Base-by-base conservation (phyloP, 2,888 invertebrate genomes). In the Alloscopus bannaensis region DNA sequence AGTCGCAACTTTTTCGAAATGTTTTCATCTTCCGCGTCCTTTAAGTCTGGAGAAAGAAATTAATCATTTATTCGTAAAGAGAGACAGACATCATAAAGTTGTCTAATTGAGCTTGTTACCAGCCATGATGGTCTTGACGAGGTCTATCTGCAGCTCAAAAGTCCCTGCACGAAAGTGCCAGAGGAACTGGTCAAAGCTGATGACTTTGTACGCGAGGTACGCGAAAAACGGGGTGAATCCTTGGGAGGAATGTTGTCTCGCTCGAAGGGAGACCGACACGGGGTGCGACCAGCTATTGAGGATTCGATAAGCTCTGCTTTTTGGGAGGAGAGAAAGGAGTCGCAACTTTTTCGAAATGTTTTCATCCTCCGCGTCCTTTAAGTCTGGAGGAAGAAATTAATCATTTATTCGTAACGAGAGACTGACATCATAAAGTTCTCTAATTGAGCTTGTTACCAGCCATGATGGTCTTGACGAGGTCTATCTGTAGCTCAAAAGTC, bases 141-240 rank as follows among this genome's bases (percentile, higher is more conserved):
- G 94, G 87, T 95, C 95, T 28, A 95, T 93, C 89, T 95, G 96
- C 83, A 96, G 89, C 87, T 95, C 94, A 86, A 96, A 93, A 52
- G 95, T 95, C 87, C 94, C 93, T 86, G 93, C 91, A 85, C 93
- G 93, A 73, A 95, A 93, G 88, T 95, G 95, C 88, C 95, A 95
- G 86, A 94, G 88, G 88, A 96, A 96, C 87, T 93, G 91, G 83
- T 93, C 91, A 88, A 93, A 94, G 29, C 92, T 91, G 83, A 96
- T 89, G 26, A 94, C 92, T 85, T 93, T 91, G 88, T 94, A 95
- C 0, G 95, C 96, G 69, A 96, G 90, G 88, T 94, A 95, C 1
- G 95, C 94, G 88, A 96, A 94, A 90, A 95, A 96, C 3, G 96
- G 95, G 20, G 94, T 93, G 88, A 96, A 96, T 16, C 96, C 96